Conservation (phyloP, 2,888 invertebrate genomes). For the Tachina fera region DNA sequence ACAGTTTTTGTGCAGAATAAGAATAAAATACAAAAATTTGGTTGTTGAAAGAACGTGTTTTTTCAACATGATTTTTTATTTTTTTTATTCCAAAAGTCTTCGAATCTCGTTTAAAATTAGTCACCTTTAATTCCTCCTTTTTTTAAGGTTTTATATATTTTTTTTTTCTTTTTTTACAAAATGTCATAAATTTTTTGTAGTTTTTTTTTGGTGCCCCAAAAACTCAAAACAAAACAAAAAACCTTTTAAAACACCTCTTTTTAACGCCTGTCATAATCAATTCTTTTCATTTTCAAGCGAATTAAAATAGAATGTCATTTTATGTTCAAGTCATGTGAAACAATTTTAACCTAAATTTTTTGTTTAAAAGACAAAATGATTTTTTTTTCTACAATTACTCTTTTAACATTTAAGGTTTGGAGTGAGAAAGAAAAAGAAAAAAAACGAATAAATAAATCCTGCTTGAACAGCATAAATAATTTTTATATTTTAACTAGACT, state of each 20-base stretch:
- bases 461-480: slow-evolving; percentile 47
- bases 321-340: slow-evolving; percentile 68
- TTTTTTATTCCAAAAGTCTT: background rate
- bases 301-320: slow-evolving; percentile 68
- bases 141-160: slow-evolving; percentile 1
- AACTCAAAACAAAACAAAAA: slow-evolving; percentile 11
- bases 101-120: background rate
- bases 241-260: slow-evolving; percentile 69
- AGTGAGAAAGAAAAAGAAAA: background rate
- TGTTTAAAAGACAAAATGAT: slow-evolving; percentile 35
- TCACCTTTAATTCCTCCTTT: background rate
- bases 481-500: slow-evolving; percentile 47
- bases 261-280: slow-evolving; percentile 71
- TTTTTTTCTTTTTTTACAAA: slow-evolving; percentile 24
- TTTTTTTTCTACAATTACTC: background rate
- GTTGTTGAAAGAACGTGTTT: no score
- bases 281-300: slow-evolving; percentile 59
- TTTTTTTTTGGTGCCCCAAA: background rate
- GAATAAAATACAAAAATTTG: no score
- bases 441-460: slow-evolving; percentile 56
- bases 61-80: no score
- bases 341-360: slow-evolving; percentile 70
- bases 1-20: no score
- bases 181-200: slow-evolving; percentile 40
- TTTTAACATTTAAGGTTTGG: slow-evolving; percentile 7